Base-by-base conservation (phyloP, 2,113 vertebrate species). In the Seriola aureovittata region DNA sequence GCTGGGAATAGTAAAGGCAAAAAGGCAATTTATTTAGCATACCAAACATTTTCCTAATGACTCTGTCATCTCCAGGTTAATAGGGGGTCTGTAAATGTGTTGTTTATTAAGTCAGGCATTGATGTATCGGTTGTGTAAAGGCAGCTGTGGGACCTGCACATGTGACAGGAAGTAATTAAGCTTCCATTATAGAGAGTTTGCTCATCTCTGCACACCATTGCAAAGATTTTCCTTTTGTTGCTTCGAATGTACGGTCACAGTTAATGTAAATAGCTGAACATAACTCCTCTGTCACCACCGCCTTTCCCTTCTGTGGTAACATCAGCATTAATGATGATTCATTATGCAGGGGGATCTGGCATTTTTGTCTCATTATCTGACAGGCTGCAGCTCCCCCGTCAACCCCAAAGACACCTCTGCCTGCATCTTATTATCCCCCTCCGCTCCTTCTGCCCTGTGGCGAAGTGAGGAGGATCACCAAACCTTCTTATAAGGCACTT, bases 341-440 rank as follows among this genome's bases (percentile, higher is more conserved):
- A 90, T 94, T 88, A 92, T 91, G 88, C 89, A 85, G 80, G 42
- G 76, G 70, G 87, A 85, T 87, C 81, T 73, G 71, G 78, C 65
- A 73, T 90, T 91, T 90, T 90, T 10, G 55, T 85, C 85, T 91
- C 88, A 87, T 89, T 85, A 85, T 90, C 84, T 81, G 86, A 91
- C 70, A 80, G 58, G 64, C 70, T 62, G 80, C 76, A 81, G 84
- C 71, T 77, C 55, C 40, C 52, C 36, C 1, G 9, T 86, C 73
- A 75, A 75, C 66, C 81, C 58, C 36, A 74, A 71, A 74, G 72
- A 81, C 76, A 87, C 80, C 75, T 59, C 76, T 70, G 77, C 75
- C 73, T 68, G 81, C 88, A 76, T 87, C 36, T 40, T 54, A 71
- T 86, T 71, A 82, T 68, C 63, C 52, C 40, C 32, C 62, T 4